These are phyloP conservation scores for Cebidichthys violaceus DNA, from an alignment of 2,113 vertebrate genomes.

Conservation along the genomic window DNA sequence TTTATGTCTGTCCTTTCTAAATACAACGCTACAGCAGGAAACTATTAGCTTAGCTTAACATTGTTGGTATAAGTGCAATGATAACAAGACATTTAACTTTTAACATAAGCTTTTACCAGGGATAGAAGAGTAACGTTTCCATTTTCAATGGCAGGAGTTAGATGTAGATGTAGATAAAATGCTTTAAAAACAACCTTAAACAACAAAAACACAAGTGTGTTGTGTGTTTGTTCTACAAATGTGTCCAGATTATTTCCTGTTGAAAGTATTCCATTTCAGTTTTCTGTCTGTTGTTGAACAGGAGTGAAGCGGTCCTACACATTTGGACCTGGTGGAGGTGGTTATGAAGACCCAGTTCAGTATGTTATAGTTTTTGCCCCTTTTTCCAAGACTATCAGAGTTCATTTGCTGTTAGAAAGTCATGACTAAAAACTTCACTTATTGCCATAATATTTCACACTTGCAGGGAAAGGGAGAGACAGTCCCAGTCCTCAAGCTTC, in stretches of 20 bases:
- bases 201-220: no score
- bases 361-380: constrained; percentile 68
- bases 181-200: not conserved
- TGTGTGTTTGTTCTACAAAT: no score
- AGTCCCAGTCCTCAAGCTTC: constrained; percentile 94
- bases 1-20: not conserved
- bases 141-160: not conserved
- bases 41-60: no score
- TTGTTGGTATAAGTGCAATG: not conserved
- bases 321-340: constrained; percentile 90
- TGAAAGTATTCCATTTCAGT: not conserved
- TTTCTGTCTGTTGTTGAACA: constrained; percentile 58
- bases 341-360: constrained; percentile 92
- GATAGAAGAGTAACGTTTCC: not conserved
- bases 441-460: constrained; percentile 4
- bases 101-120: not conserved
- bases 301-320: constrained; percentile 92
- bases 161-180: not conserved
- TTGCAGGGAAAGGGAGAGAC: constrained; percentile 78
- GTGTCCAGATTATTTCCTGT: not conserved
- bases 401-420: not conserved
- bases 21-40: not conserved
- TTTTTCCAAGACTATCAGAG: not conserved
- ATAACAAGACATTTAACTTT: not conserved
- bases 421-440: not conserved